Base-by-base conservation (phyloP, 2,113 vertebrate genomes). In the Meles meles region DNA sequence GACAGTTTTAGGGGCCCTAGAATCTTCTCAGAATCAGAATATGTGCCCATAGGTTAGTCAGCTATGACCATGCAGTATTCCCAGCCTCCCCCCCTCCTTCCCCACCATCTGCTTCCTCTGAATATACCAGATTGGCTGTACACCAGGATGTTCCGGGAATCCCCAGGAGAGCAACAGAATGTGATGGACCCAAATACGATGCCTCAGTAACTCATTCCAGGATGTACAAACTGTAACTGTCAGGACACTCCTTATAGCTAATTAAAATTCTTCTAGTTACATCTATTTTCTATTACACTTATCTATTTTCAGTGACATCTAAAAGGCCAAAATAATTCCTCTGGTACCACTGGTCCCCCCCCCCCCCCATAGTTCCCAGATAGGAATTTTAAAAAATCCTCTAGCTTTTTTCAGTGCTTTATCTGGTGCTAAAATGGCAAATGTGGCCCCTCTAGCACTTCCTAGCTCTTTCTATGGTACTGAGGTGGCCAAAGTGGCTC, bases 91-190 rank as follows among this genome's bases (percentile, higher is more conserved):
- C 52, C 95, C 95, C 93, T 37, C 88, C 69, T 85, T 89, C 98
- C 92, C 63, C 61, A 93, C 96, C 97, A 97, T 98, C 97, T 98
- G 96, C 94, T 98, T 98, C 96, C 96, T 97, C 96, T 97, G 97
- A 98, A 96, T 97, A 97, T 97, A 98, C 95, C 97, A 98, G 98
- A 98, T 97, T 98, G 98, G 98, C 97, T 97, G 96, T 97, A 98
- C 97, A 98, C 97, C 96, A 98, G 97, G 97, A 97, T 98, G 97
- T 98, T 98, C 97, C 90, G 98, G 98, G 98, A 98, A 98, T 98
- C 97, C 97, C 97, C 98, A 97, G 97, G 98, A 98, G 97, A 98
- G 97, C 96, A 97, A 95, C 98, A 98, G 98, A 98, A 98, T 98
- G 96, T 97, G 98, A 98, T 96, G 97, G 97, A 95, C 97, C 96